Evolutionary conservation across 2,113 vertebrate species (phyloP).

Genomic region (Conger conger): DNA sequence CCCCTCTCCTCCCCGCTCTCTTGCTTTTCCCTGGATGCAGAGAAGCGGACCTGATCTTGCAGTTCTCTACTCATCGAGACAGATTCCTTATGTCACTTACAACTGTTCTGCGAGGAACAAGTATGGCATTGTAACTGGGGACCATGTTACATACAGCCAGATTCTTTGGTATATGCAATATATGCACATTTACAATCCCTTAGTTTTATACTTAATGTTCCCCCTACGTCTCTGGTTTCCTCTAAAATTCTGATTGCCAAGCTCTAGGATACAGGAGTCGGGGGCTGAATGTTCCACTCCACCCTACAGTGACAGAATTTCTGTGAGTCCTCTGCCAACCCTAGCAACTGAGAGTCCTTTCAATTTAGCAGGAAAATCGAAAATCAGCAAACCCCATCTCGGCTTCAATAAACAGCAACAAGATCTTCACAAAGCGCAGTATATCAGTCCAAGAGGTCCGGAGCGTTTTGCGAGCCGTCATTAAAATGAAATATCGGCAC

Average conservation of each 20-base stretch:
- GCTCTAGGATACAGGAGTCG: background rate
- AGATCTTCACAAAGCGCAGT: background rate
- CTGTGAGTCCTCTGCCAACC: background rate
- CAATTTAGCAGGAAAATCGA: background rate
- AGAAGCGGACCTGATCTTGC: background rate
- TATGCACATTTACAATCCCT: constrained; percentile 49
- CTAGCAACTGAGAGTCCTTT: background rate
- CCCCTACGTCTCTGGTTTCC: background rate
- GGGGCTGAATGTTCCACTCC: background rate
- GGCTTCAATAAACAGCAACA: background rate
- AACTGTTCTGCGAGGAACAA: background rate
- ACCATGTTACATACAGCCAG: constrained; percentile 63
- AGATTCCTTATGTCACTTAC: background rate
- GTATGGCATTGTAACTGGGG: background rate
- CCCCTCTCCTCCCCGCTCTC: background rate
- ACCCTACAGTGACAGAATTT: background rate
- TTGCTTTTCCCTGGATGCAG: background rate
- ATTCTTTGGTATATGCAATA: constrained; percentile 87
- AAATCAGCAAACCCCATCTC: background rate
- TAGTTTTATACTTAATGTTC: constrained; percentile 37
- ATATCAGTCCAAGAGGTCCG: background rate
- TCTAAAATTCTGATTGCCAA: background rate
- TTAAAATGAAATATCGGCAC: background rate
- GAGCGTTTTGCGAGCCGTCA: background rate
- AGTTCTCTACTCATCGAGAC: background rate